phyloP scores from a whole-genome alignment of 2,888 invertebrate genomes.

The Melieria crassipennis region DNA sequence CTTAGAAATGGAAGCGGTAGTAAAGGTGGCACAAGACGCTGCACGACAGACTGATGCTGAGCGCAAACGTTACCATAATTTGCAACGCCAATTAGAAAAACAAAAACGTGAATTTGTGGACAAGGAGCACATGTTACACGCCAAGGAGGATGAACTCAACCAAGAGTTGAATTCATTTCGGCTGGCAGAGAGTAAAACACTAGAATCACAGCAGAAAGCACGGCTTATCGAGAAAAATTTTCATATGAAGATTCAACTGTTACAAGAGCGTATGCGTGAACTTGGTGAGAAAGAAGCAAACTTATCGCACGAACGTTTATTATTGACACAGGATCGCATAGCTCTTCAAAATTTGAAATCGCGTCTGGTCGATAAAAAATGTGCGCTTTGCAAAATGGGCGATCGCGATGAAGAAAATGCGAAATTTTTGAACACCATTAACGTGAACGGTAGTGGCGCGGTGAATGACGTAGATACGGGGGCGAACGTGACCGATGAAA shows the following conservation, averaged over 20 bases:
- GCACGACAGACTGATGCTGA: slow-evolving; percentile 61
- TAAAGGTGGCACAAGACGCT: slow-evolving; percentile 63
- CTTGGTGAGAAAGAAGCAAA: slow-evolving; percentile 61
- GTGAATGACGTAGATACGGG: not conserved
- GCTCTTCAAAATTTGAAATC: slow-evolving; percentile 56
- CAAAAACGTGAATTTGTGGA: slow-evolving; percentile 60
- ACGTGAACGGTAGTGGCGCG: slow-evolving; percentile 24
- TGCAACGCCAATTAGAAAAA: slow-evolving; percentile 60
- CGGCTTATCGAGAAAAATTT: slow-evolving; percentile 56
- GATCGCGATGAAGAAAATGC: slow-evolving; percentile 55
- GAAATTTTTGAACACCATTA: slow-evolving; percentile 40
- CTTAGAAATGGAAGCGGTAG: slow-evolving; percentile 59
- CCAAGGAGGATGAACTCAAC: slow-evolving; percentile 60
- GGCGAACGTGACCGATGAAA: not conserved
- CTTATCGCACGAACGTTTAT: slow-evolving; percentile 60
- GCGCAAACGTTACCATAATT: slow-evolving; percentile 58
- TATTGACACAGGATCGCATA: slow-evolving; percentile 61
- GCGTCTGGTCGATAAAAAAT: slow-evolving; percentile 55
- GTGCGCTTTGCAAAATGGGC: slow-evolving; percentile 62
- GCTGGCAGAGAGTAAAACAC: slow-evolving; percentile 55
- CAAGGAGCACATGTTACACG: slow-evolving; percentile 55
- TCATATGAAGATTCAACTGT: slow-evolving; percentile 56
- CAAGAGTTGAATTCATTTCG: slow-evolving; percentile 54
- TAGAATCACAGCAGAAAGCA: slow-evolving; percentile 52
- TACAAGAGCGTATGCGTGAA: slow-evolving; percentile 57